Base-by-base conservation (phyloP, 2,888 invertebrate species). In the Polietes domitor region DNA sequence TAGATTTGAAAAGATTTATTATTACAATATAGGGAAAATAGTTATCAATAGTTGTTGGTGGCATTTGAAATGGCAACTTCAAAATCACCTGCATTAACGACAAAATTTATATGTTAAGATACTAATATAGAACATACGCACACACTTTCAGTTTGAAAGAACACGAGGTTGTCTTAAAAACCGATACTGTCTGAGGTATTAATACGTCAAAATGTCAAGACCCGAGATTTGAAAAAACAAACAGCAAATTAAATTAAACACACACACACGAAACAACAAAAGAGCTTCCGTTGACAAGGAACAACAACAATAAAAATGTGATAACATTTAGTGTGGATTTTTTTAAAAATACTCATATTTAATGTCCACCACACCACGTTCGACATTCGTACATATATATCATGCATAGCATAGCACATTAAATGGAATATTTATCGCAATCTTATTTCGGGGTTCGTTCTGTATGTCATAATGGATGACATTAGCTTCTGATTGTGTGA, bases 171-270 rank as follows among this genome's bases (percentile, higher is more conserved):
- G 71, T 50, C 71, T 71, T 71, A 71, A 71, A 53, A 47, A 50
- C 26, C 71, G 28, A 71, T 50, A 50, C 17, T 17, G 71, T 71
- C 71, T 28, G 6, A 21, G 70, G 71, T 71, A 32, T 71, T 71
- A 53, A 71, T 28, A 50, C 15, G 53, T 71, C 71, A 71, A 53
- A 50, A 50, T 53, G 50, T 71, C 53, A n/a, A 32, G 28, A 71
- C 17, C 71, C 71, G 2, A 12, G 71, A 71, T 65, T 37, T 65
- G 2, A 4, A 19, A 50, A 50, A 19, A 9, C 19, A 50, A 43
- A 43, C 43, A 19, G 5, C 3, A 53, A 47, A 47, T n/a, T n/a
- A 47, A 47, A 47, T n/a, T 12, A 12, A 47, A 47, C n/a, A 12
- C n/a, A 7, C 6, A 6, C n/a, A 47, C 4, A 47, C n/a, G 12